Evolutionary conservation across 2,888 invertebrate species (phyloP).

Genomic region (Seira sanloemensis): DNA sequence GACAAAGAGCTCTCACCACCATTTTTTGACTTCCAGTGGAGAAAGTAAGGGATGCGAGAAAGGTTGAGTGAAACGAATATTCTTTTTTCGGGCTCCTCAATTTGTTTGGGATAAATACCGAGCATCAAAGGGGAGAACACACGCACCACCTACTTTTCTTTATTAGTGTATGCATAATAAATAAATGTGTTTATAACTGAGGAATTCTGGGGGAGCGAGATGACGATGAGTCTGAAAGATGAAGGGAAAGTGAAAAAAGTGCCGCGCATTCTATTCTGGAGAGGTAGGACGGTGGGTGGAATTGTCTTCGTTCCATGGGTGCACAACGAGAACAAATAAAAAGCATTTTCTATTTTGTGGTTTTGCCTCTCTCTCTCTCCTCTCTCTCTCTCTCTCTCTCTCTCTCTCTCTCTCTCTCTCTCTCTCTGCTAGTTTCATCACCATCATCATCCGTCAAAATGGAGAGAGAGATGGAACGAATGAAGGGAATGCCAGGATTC

Average conservation of each 20-base stretch:
- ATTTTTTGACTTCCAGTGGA: neutral
- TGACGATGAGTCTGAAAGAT: neutral
- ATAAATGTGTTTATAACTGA: neutral
- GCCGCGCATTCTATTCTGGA: too few relatives aligned
- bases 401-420: neutral
- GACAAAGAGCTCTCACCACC: neutral
- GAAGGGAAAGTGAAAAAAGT: too few relatives aligned
- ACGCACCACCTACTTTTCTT: constrained; percentile 12
- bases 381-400: neutral
- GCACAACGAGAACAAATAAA: constrained; percentile 19
- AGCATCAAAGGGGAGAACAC: neutral
- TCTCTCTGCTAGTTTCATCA: neutral
- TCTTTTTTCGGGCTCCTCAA: neutral
- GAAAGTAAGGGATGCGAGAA: neutral
- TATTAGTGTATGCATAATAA: neutral
- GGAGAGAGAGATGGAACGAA: neutral
- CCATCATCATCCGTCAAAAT: constrained; percentile 8
- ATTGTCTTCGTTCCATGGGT: too few relatives aligned
- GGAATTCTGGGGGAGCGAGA: neutral
- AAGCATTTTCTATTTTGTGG: constrained; percentile 18
- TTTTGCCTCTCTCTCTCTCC: neutral
- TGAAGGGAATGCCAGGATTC: neutral
- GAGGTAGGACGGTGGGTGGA: too few relatives aligned
- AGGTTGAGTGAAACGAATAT: neutral
- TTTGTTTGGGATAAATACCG: neutral